Evolutionary conservation across 30 jellyfish, hydroid and myxozoan species (phyloP), one percentile per base, ranked within the genome.

Genomic region (Aurelia coerulea): DNA sequence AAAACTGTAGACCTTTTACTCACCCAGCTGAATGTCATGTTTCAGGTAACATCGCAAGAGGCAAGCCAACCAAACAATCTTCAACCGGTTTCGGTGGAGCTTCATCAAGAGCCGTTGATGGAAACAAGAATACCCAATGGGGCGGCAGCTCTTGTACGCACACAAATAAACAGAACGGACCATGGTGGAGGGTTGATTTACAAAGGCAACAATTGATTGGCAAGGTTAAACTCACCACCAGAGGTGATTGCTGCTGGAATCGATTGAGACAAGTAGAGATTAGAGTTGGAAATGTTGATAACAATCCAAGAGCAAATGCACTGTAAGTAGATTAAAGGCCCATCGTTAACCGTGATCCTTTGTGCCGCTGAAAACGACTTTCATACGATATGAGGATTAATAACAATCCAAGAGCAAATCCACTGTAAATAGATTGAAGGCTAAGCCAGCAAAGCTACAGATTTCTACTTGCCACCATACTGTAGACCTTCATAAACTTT

Each of bases 171-270:
- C 74, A 83, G 31, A 49, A 46, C 6, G 74, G 64, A 62, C 92
- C 92, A 5, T 83, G 92, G 92, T 83, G 92, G 92, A 69, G 92
- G 59, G 92, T 84, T 63, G 93, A 84, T 74, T 34, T 84, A 68
- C 41, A 35, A 59, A 9, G 74, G n/a, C 23, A 32, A 1, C 88
- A 73, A 49, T 10, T 12, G 19, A 84, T 84, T 1, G 19, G 66
- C 50, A 84, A 84, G 58, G 93, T 84, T 17, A 11, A 69, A 4
- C 23, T 84, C 53, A 84, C 93, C 8, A 84, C 64, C 84, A 73
- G 93, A 73, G 76, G 74, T 3, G 93, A 84, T 46, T 84, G 93
- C 51, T 84, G 93, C 56, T 51, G 80, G 67, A 73, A 11, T 1
- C 63, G 93, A 65, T 72, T 84, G 65, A 70, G 83, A 62, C 76